Percentiles rank a stretch among this genome's conserved stretches.
Conservation (phyloP, 2,113 vertebrate genomes). For the Felis chaus region DNA sequence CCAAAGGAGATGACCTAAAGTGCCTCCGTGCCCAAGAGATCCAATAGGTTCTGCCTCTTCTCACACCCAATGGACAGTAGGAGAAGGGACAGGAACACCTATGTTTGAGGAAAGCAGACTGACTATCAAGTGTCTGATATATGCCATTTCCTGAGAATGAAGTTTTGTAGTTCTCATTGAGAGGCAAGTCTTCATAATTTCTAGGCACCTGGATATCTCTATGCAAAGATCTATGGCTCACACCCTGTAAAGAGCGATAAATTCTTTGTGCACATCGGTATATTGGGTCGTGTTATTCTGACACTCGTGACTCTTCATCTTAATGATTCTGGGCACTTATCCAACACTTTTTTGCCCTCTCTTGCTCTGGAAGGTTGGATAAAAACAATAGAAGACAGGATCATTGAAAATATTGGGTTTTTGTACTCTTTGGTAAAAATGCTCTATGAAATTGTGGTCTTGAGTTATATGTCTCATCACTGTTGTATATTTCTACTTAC, state of each 20-base stretch:
- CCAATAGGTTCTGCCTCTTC: not conserved
- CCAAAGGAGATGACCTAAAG: not conserved
- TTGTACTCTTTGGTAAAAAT: not conserved
- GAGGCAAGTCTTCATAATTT: not conserved
- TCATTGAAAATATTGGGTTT: not conserved
- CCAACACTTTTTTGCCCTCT: not conserved
- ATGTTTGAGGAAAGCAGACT: not conserved
- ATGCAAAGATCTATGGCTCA: not conserved
- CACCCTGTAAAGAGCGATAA: not conserved
- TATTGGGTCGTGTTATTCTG: not conserved
- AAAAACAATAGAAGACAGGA: not conserved
- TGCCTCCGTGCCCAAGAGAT: not conserved
- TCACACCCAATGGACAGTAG: not conserved
- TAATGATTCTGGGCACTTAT: conserved; percentile 1
- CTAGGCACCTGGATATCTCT: not conserved
- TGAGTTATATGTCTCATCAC: not conserved
- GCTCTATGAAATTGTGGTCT: not conserved
- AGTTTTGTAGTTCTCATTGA: not conserved
- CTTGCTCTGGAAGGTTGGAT: not conserved
- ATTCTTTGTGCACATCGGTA: not conserved
- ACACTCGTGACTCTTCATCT: not conserved
- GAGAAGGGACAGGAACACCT: not conserved
- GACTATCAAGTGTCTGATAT: not conserved
- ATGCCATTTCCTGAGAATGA: not conserved
- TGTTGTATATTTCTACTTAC: not conserved